Base-by-base conservation (phyloP, 53 echinoderm and acorn worm genomes). In the Arbacia lixula region DNA sequence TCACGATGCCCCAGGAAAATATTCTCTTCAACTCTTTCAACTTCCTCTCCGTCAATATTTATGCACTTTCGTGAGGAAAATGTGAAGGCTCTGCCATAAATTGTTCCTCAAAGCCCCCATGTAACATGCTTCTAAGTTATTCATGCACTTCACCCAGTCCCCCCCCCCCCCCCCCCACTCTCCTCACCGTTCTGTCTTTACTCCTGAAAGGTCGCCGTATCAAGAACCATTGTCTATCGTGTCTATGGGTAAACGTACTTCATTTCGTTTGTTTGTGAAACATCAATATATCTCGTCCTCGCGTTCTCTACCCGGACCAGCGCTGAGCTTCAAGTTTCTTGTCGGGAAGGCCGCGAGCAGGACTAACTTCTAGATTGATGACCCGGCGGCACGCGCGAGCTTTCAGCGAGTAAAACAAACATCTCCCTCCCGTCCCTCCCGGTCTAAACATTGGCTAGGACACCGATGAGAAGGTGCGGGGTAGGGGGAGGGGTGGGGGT, bases 361-460 rank as follows among this genome's bases (percentile, higher is more conserved):
- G 66, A 37, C 24, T 8, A 53, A 34, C 31, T n/a, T 60, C 79
- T 25, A 78, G 79, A 78, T 78, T 78, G 79, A 78, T 78, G 79
- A 25, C 60, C 12, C 19, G 12, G 36, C 38, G 79, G 60, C 79
- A 78, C 79, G 79, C 79, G 79, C 39, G 27, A 22, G 36, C 53
- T 34, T 75, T 53, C 54, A 21, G 30, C 32, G 38, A 53, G 54
- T 53, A 75, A 75, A 75, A 75, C 55, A 75, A 75, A 75, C 75
- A 75, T 30, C 32, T 32, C 52, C 17, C 33, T 27, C n/a, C 31
- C 3, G 19, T 32, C 75, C 53, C 19, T 31, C 19, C 75, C 33
- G 28, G 20, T 35, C 75, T 38, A 33, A 71, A 32, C 54, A 36
- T 53, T 20, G 35, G 43, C 34, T 28, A 19, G 75, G 65, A 54